Percentiles rank a stretch among this genome's conserved stretches.
Evolutionary conservation across 2,113 vertebrate species (phyloP).

Genomic region (Montifringilla adamsi): DNA sequence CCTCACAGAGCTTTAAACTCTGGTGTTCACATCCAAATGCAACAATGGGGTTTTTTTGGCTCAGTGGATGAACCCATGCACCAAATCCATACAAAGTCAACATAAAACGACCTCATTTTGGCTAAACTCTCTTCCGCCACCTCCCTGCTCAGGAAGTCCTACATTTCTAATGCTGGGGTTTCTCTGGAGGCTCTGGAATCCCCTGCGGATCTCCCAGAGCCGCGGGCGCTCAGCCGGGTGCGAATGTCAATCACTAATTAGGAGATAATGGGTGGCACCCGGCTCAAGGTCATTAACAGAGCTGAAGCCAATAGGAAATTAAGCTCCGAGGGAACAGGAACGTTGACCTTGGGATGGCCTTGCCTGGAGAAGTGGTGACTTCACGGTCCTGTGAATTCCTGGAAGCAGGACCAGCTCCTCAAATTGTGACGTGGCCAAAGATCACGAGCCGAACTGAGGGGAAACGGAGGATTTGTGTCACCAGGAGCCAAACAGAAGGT

Average conservation of each 20-base stretch:
- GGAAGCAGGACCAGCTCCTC: neutral
- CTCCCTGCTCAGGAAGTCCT: neutral
- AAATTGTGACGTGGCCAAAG: neutral
- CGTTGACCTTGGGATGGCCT: neutral
- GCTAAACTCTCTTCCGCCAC: too few species aligned
- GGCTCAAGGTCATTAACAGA: neutral
- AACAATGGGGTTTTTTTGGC: neutral
- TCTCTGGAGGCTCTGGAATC: neutral
- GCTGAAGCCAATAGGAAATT: neutral
- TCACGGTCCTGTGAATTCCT: neutral
- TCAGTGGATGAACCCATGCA: accelerated
- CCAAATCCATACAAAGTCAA: accelerated
- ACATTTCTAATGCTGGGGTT: accelerated
- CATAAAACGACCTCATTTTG: accelerated
- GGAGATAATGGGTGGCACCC: neutral
- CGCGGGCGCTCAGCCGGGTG: neutral
- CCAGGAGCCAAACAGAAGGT: neutral
- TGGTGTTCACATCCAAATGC: neutral
- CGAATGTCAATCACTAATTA: neutral
- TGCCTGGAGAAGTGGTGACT: neutral
- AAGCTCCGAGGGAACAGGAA: neutral
- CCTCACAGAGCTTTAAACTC: neutral
- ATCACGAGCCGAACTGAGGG: neutral
- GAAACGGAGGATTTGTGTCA: accelerated
- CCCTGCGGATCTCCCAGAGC: too few species aligned